These are phyloP conservation scores for Grapholita molesta DNA, from an alignment of 1,140 invertebrate species.

Conservation along the genomic window DNA sequence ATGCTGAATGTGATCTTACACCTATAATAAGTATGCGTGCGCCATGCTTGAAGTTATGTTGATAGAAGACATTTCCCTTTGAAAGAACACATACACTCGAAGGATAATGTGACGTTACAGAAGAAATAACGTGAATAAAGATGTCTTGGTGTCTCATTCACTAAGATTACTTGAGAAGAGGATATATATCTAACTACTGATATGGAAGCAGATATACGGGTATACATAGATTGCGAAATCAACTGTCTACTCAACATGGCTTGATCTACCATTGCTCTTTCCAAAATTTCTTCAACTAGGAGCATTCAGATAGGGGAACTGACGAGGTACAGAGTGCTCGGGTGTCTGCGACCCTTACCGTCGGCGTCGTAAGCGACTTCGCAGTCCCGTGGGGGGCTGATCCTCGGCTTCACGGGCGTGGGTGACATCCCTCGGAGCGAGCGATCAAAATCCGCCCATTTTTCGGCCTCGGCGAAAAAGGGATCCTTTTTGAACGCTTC, in stretches of 20 bases:
- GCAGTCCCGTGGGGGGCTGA: slow-evolving; percentile 80
- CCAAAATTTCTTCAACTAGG: neutral
- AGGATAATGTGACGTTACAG: slow-evolving; percentile 18
- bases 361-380: slow-evolving; percentile 85
- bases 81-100: slow-evolving; percentile 63
- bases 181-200: slow-evolving; percentile 12
- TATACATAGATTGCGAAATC: slow-evolving; percentile 29
- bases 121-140: slow-evolving; percentile 46
- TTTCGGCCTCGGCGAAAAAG: slow-evolving; percentile 76
- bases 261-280: neutral
- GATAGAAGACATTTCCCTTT: neutral
- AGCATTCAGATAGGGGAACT: slow-evolving; percentile 33
- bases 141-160: slow-evolving; percentile 49
- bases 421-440: slow-evolving; percentile 79
- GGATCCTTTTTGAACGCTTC: slow-evolving; percentile 71
- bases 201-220: slow-evolving; percentile 17
- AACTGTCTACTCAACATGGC: neutral
- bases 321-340: slow-evolving; percentile 54
- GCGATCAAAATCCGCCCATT: slow-evolving; percentile 74
- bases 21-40: slow-evolving; percentile 5
- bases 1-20: slow-evolving; percentile 7
- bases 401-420: slow-evolving; percentile 83
- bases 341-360: slow-evolving; percentile 78
- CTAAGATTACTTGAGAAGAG: slow-evolving; percentile 21
- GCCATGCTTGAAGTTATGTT: slow-evolving; percentile 14